Conservation (phyloP, 2,797 vertebrate genomes). For the Arrhamphus sclerolepis region DNA sequence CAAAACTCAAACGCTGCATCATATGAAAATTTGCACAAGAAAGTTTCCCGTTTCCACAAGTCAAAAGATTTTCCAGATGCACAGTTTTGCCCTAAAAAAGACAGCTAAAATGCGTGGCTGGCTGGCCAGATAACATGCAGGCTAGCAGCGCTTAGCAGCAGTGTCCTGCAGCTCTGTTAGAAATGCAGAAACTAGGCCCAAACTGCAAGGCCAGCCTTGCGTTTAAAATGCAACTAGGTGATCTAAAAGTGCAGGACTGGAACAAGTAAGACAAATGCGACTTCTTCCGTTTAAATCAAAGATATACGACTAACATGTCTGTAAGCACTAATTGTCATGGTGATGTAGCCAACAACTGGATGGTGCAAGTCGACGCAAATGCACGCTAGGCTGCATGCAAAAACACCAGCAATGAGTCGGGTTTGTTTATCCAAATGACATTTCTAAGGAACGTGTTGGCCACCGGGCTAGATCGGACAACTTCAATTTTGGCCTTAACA, state of each 20-base stretch:
- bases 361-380: constrained; percentile 58
- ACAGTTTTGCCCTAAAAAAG: constrained; percentile 26
- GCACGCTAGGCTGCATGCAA: constrained; percentile 62
- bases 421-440: constrained; percentile 30
- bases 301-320: constrained; percentile 12
- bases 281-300: background rate
- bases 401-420: constrained; percentile 35
- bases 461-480: background rate
- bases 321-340: constrained; percentile 50
- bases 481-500: background rate
- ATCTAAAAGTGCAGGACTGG: background rate
- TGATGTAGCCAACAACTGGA: constrained; percentile 66
- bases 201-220: constrained; percentile 36
- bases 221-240: constrained; percentile 16
- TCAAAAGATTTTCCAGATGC: constrained; percentile 1
- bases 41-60: too few relatives aligned
- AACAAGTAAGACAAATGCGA: background rate
- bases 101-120: constrained; percentile 60
- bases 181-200: constrained; percentile 63
- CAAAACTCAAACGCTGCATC: background rate
- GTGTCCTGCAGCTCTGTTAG: constrained; percentile 39
- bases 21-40: background rate
- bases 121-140: constrained; percentile 38
- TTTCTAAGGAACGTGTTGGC: background rate
- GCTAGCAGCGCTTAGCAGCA: constrained; percentile 48